Evolutionary conservation across 2,888 invertebrate species (phyloP), one percentile per base, ranked within the genome.

Genomic region (Unio pictorum): DNA sequence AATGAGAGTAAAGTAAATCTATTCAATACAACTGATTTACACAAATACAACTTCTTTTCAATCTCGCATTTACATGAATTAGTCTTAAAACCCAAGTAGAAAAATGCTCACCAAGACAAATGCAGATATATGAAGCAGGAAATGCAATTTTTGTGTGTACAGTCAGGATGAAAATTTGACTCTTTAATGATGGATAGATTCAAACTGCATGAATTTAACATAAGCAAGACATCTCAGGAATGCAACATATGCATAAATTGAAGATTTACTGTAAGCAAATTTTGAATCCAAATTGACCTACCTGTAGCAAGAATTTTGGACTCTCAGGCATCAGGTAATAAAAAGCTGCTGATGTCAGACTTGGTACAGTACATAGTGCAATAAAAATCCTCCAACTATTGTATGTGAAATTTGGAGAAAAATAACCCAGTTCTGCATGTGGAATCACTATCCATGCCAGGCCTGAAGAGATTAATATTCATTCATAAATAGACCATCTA

Each of bases 311-410:
- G 91, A 95, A 97, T 89, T 96, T 96, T 1, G 97, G 96, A 81
- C 96, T 96, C 90, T 97, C 97, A 6, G 97, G 97, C 86, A 90
- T 87, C 45, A 87, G 93, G 90, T 95, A 93, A 55, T 97, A 92
- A 79, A 96, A 91, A 74, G 94, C 93, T 68, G 95, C 96, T 71
- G 97, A 96, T 75, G 96, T 90, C 89, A 97, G 94, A 68, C 96
- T 96, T 67, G 97, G 97, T 84, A 95, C 90, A 80, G 96, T 95
- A 92, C 96, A 96, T 75, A 96, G 93, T 83, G 96, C 91, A 84
- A 97, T 91, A 91, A 96, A 97, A 85, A 97, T 95, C 85, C 96
- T 93, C 97, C 97, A 97, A 67, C 96, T 96, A 91, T 96, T 95
- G 91, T 95, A 96, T 54, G 93, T 93, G 91, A 96, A 89, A 67